Percentiles rank a stretch among this genome's conserved stretches.
Conservation (phyloP, 2,797 vertebrate species). For the Gambelia wislizenii region DNA sequence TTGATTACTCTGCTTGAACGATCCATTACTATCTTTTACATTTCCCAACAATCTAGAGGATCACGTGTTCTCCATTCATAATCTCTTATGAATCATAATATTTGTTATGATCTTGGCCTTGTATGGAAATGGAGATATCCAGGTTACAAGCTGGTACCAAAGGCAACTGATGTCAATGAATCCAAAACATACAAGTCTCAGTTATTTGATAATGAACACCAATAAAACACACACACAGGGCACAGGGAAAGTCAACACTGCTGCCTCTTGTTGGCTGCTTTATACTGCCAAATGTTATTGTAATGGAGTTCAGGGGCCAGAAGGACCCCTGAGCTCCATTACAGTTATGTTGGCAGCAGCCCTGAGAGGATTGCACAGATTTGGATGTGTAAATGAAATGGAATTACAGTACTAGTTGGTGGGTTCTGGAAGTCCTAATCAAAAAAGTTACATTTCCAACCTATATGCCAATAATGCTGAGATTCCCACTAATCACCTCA, state of each 20-base stretch:
- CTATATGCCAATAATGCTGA: slow-evolving; percentile 23
- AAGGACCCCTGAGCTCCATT: too few relatives aligned
- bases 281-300: not conserved
- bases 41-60: not conserved
- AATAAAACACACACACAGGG: not conserved
- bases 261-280: not conserved
- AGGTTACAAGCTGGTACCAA: not conserved
- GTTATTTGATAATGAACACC: not conserved
- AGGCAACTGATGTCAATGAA: not conserved
- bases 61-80: not conserved
- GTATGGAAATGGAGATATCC: not conserved
- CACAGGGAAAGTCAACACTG: not conserved
- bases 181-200: not conserved
- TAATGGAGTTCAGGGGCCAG: too few relatives aligned
- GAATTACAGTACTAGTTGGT: not conserved
- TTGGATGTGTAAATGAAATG: not conserved
- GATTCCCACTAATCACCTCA: slow-evolving; percentile 58
- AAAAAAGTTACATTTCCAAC: too few relatives aligned
- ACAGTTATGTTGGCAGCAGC: not conserved
- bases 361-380: not conserved
- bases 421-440: too few relatives aligned
- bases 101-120: not conserved
- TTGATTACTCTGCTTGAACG: too few relatives aligned
- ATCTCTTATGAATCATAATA: too few relatives aligned
- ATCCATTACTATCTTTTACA: too few relatives aligned